Percentiles rank a stretch among this genome's conserved stretches.
Conservation (phyloP, 1,140 invertebrate genomes). For the Anoplolepis gracilipes region DNA sequence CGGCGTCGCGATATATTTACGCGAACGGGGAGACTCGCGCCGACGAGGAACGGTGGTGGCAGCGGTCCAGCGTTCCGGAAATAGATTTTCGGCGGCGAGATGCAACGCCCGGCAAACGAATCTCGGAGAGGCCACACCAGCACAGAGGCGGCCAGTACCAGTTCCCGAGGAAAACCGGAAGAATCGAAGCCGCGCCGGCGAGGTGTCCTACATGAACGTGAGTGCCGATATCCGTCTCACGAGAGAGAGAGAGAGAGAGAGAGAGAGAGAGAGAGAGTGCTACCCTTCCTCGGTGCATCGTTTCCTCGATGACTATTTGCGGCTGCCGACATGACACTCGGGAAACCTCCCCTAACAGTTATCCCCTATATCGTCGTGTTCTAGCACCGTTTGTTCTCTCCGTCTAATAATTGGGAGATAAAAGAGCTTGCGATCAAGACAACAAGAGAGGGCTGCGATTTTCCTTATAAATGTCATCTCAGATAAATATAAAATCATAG, state of each 20-base stretch:
- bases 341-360: background rate
- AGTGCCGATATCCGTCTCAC: conserved; percentile 72
- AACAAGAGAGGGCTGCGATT: background rate
- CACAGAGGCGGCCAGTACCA: conserved; percentile 75
- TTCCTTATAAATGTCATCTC: too few relatives aligned
- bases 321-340: background rate
- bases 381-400: background rate
- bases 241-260: conserved; percentile 53
- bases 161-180: conserved; percentile 78
- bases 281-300: conserved; percentile 32
- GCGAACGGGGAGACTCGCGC: conserved; percentile 82
- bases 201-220: conserved; percentile 80
- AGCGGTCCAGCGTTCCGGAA: conserved; percentile 78
- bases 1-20: conserved; percentile 82
- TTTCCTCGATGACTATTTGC: background rate
- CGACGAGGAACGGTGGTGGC: conserved; percentile 79
- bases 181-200: conserved; percentile 66
- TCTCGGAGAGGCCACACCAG: too few relatives aligned
- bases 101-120: conserved; percentile 70
- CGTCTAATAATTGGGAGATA: background rate
- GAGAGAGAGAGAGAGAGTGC: conserved; percentile 46
- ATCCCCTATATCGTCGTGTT: background rate
- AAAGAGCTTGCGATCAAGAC: background rate
- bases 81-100: conserved; percentile 79
- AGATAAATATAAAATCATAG: background rate